A percentile compares a stretch with the other conserved stretches of the same genome.
Evolutionary conservation across 2,888 invertebrate genomes (phyloP).

Genomic region (Cryptocephalus moraei): DNA sequence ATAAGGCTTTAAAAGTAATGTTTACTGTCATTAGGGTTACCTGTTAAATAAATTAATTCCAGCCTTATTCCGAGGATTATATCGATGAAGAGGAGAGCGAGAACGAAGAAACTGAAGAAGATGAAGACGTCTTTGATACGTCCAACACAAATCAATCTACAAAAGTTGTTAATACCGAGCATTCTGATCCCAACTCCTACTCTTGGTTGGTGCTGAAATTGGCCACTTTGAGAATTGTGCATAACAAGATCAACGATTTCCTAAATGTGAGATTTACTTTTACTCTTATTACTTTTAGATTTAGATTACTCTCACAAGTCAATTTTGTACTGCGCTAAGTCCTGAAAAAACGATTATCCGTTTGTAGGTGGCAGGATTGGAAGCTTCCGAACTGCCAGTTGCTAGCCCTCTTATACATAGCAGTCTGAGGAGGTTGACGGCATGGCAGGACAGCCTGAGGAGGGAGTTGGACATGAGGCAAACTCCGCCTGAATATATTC

Average conservation of each 20-base stretch:
- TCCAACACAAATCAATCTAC: slow-evolving; percentile 29
- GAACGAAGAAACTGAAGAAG: slow-evolving; percentile 56
- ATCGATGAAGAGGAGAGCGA: slow-evolving; percentile 65
- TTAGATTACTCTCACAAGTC: too few species aligned
- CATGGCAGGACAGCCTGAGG: slow-evolving; percentile 71
- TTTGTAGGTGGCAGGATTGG: slow-evolving; percentile 35
- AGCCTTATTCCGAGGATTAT: slow-evolving; percentile 55
- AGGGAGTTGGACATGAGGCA: slow-evolving; percentile 68
- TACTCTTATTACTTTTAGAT: too few species aligned
- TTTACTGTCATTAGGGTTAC: too few species aligned
- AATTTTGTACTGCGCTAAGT: not conserved
- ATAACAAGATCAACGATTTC: slow-evolving; percentile 78
- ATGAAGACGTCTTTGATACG: slow-evolving; percentile 69
- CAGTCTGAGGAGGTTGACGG: slow-evolving; percentile 71
- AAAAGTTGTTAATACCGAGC: slow-evolving; percentile 64
- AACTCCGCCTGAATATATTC: slow-evolving; percentile 79
- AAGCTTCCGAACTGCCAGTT: slow-evolving; percentile 69
- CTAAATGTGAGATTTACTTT: slow-evolving; percentile 37
- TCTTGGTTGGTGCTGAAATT: slow-evolving; percentile 92
- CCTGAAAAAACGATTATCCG: not conserved
- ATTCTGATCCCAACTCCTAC: slow-evolving; percentile 88
- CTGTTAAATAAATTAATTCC: slow-evolving; percentile 13
- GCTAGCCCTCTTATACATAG: slow-evolving; percentile 90
- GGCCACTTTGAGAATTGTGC: slow-evolving; percentile 76
- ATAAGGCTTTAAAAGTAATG: too few species aligned